These are phyloP conservation scores for Perca flavescens DNA, from an alignment of 2,113 vertebrate species.

Conservation along the genomic window DNA sequence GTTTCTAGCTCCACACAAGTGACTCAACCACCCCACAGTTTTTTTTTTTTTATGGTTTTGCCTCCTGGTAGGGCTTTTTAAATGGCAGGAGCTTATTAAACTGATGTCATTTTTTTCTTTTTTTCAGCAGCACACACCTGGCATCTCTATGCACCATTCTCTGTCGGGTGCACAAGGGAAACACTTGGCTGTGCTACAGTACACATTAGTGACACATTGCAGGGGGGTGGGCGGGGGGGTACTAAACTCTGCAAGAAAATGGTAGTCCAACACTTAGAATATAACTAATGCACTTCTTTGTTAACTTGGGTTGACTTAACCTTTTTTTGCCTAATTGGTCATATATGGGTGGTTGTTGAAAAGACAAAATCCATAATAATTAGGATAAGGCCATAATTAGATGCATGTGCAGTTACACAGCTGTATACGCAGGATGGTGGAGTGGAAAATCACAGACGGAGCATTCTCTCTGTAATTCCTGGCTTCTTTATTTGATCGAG, in stretches of 20 bases:
- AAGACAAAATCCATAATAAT: conserved; percentile 61
- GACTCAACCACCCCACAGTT: conserved; percentile 51
- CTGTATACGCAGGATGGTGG: conserved; percentile 17
- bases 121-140: conserved; percentile 64
- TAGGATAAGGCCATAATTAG: conserved; percentile 60
- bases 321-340: conserved; percentile 50
- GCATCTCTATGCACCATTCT: conserved; percentile 70
- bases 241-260: conserved; percentile 42
- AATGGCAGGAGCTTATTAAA: conserved; percentile 62
- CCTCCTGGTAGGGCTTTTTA: conserved; percentile 66
- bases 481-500: conserved; percentile 43
- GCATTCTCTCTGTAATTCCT: conserved; percentile 44
- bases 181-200: conserved; percentile 35
- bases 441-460: conserved; percentile 39
- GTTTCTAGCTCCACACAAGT: conserved; percentile 61
- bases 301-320: conserved; percentile 38
- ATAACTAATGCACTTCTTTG: conserved; percentile 47
- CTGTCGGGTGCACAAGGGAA: conserved; percentile 8
- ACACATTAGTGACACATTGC: too few species aligned
- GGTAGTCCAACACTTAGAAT: conserved; percentile 42
- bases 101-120: conserved; percentile 63
- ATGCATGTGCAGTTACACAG: conserved; percentile 37
- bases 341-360: conserved; percentile 13
- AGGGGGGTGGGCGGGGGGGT: too few species aligned
- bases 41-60: conserved; percentile 41